phyloP scores from a whole-genome alignment of 2,113 vertebrate genomes.

The Hippocampus abdominalis region DNA sequence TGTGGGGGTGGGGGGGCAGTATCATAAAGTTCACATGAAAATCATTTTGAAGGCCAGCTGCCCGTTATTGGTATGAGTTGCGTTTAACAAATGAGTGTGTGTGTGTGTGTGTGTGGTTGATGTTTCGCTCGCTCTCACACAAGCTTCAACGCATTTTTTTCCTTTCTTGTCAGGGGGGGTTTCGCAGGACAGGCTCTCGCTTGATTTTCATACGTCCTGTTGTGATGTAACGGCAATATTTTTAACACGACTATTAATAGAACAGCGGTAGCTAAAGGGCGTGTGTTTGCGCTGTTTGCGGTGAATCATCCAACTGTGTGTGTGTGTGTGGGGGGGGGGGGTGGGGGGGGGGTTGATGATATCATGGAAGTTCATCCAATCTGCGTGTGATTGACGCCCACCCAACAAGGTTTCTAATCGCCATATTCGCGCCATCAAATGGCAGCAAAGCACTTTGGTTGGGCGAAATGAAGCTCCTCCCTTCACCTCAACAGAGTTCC shows the following conservation, averaged over 20 bases:
- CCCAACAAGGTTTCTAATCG: no score
- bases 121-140: neutral
- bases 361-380: no score
- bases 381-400: no score
- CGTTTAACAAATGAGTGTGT: constrained; percentile 9
- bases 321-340: no score
- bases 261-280: neutral
- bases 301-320: no score
- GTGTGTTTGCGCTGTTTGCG: neutral
- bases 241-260: neutral
- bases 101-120: constrained; percentile 4
- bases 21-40: constrained; percentile 19
- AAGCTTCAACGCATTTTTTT: neutral
- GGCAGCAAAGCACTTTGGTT: neutral
- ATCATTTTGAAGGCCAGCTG: neutral
- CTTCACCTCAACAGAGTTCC: neutral
- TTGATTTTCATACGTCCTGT: neutral
- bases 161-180: neutral
- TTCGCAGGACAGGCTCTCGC: neutral
- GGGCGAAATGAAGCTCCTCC: neutral
- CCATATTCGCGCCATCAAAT: no score
- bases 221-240: neutral
- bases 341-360: no score
- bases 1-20: neutral
- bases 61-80: constrained; percentile 21